Base-by-base conservation (phyloP, 1,140 invertebrate species). In the Helicoverpa zea region DNA sequence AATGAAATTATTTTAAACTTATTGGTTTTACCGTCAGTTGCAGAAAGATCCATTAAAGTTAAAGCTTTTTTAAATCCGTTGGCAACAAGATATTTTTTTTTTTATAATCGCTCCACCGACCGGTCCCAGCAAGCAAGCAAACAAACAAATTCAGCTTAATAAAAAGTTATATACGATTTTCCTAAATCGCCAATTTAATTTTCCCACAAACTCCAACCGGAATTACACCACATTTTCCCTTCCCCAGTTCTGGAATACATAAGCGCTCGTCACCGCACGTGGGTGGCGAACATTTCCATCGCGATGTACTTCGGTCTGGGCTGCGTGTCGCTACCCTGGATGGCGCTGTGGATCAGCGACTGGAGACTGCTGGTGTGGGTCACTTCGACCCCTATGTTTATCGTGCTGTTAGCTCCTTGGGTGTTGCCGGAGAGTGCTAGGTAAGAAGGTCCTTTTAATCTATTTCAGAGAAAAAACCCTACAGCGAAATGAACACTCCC, bases 261-360 rank as follows among this genome's bases (percentile, higher is more conserved):
- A 11, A 85, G 87, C 1, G 72, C 87, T 0, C 74, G 73, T 10
- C 88, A 94, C 63, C 91, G 96, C 0, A 96, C 96, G 0, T 90
- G 95, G 76, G 93, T 96, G 5, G 95, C 95, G 0, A 96, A 96
- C 81, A 90, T 96, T 86, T 95, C 96, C 0, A 96, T 96, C 66
- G 96, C 96, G 0, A 80, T 96, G n/a, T 96, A 94, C 86, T 96
- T 96, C 86, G 96, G 96, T 0, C 78, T 94, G 16, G 96, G 95
- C 1, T 95, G 95, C 10, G 83, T 96, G 5, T 52, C 91, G 0
- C 82, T 96, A 14, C 96, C 96, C 0, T 95, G 94, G 94, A 73
- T 95, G 14, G 93, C 94, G 1, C 83, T 94, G 2, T 89, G 89
- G 87, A 89, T 96, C 11, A 84, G 85, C 0, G 85, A 96, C 85